A percentile compares a stretch with the other conserved stretches of the same genome.
phyloP scores from a whole-genome alignment of 1,140 invertebrate genomes.

The Drosophila nebulosa region DNA sequence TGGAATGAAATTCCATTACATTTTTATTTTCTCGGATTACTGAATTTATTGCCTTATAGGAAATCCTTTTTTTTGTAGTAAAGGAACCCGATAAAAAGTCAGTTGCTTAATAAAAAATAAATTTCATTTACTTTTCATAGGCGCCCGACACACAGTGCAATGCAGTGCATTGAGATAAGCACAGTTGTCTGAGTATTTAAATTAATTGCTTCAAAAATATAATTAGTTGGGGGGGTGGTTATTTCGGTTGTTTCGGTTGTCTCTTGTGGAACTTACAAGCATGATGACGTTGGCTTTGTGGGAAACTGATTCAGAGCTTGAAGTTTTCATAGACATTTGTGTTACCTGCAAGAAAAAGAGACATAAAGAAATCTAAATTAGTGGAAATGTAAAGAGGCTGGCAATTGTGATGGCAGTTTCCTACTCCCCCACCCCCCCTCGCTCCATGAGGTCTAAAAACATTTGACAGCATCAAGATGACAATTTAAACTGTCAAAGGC shows the following conservation, averaged over 20 bases:
- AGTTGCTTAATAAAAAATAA: no score
- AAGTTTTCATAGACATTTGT: constrained; percentile 1
- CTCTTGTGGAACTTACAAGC: constrained; percentile 30
- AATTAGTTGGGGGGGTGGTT: constrained; percentile 31
- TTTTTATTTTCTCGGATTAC: no score
- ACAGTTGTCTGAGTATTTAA: constrained; percentile 4
- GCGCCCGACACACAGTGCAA: background rate
- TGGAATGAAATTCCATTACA: no score
- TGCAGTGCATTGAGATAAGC: background rate
- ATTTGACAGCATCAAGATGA: constrained; percentile 69
- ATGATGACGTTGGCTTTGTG: background rate
- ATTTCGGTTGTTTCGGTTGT: background rate
- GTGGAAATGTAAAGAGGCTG: background rate
- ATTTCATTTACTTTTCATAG: constrained; percentile 1
- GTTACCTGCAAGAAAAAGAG: constrained; percentile 56
- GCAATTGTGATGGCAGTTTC: background rate
- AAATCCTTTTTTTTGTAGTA: no score
- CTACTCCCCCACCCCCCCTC: background rate
- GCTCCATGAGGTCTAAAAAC: background rate
- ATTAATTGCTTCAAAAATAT: constrained; percentile 46
- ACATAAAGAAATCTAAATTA: background rate
- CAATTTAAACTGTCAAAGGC: constrained; percentile 75
- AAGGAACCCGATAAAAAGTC: no score
- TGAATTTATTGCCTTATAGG: no score
- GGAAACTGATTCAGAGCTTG: constrained; percentile 10